Base-by-base conservation (phyloP, 2,113 vertebrate genomes). In the Bambusicola thoracicus region DNA sequence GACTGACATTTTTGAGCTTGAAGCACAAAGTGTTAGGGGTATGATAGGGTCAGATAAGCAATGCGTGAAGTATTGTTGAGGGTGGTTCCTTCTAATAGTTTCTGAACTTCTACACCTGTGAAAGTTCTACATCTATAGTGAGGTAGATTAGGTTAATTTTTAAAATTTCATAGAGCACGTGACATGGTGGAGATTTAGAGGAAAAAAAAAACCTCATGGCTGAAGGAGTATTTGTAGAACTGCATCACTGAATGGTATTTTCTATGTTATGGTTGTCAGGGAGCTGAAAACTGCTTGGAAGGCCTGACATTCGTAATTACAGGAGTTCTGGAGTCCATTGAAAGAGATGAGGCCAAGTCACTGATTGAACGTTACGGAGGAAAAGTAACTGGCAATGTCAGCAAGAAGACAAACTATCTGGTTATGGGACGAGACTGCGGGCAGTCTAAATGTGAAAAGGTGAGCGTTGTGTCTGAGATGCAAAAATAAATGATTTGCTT, bases 201-300 rank as follows among this genome's bases (percentile, higher is more conserved):
- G 30, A 44, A 61, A 25, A 25, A 25, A 49, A 49, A 61, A n/a
- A 49, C 27, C 17, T 62, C 34, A 25, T 18, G 27, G 17, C 41
- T 40, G 65, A 76, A 72, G 41, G 78, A 17, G n/a, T 49, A 0
- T 43, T 73, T 62, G 6, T 63, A 19, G 46, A 55, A 78, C 15
- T 72, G 24, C 41, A 63, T 78, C 36, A 19, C 62, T 46, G 96
- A 76, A 94, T 95, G 86, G 74, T 25, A 29, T 93, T 94, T 94
- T 88, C 40, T 94, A 92, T 63, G 55, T 90, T 96, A 77, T 96
- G 51, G 3, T 86, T 97, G 93, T 85, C 95, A 99, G 99, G 99
- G 99, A 92, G 99, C 97, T 82, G 99, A 99, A 77, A 99, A 99
- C 97, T 99, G 99, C 95, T 95, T 99, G 98, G 99, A 99, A 96